Base-by-base conservation (phyloP, 2,797 vertebrate species). In the Pseudomugil tenellus region DNA sequence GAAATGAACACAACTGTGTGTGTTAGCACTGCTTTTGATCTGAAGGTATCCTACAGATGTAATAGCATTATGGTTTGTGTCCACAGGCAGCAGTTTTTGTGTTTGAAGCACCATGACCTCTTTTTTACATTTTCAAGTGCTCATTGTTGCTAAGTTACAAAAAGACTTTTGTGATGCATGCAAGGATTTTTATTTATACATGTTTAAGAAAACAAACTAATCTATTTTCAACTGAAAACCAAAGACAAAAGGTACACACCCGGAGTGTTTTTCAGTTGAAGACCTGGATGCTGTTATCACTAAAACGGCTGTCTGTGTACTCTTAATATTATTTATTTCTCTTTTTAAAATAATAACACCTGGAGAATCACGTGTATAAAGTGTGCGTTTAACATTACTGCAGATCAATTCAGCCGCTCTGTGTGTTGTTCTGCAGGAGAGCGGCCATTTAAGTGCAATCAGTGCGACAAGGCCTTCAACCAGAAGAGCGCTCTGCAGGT, bases 401-500 rank as follows among this genome's bases (percentile, higher is more conserved):
- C 35, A n/a, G 21, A 49, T 5, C 13, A 37, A 43, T 32, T 26
- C 17, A 13, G 41, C 49, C 17, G 13, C n/a, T 31, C 2, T 74
- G 7, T 66, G 13, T 64, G 32, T 35, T n/a, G 31, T 54, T 0
- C 8, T 58, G 53, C 89, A 99, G 98, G 98, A 14, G 98, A 99
- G 80, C 94, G 97, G 0, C 98, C 97, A 0, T 99, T 98, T 89
- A 96, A 94, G 77, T 99, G 98, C 85, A 85, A 84, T 0, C 89
- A 98, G 3, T 99, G 98, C 51, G 97, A 98, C 70, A 99, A 99
- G 75, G 97, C 98, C 43, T 99, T 99, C 89, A 99, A 99, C 90
- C 98, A 99, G 95, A 99, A 99, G 95, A 99, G 97, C 0, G 97
- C 97, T 1, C 94, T 99, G 79, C 98, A 99, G 88, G 97, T 99